These are phyloP conservation scores for Mergus octosetaceus DNA, from an alignment of 2,797 vertebrate genomes.

Conservation along the genomic window DNA sequence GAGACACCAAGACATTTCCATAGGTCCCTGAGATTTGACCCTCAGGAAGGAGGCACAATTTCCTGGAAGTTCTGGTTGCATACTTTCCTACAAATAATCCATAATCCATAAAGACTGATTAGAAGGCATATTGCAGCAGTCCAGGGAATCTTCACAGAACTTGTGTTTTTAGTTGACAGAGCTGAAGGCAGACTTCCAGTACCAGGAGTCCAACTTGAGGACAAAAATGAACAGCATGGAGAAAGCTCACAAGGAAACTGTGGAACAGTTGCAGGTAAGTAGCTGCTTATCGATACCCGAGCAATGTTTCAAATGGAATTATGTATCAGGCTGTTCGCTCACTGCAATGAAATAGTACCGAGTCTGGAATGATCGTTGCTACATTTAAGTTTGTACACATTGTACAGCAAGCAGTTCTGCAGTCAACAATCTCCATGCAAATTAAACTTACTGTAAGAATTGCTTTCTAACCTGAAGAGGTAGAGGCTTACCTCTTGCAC, in stretches of 20 bases:
- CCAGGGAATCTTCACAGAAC: neutral
- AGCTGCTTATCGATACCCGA: neutral
- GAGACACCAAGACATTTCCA: fast-evolving
- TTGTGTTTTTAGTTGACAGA: constrained; percentile 87
- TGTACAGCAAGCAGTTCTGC: neutral
- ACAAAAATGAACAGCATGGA: constrained; percentile 99
- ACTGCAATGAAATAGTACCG: neutral
- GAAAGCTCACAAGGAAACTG: constrained; percentile 95
- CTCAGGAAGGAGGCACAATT: neutral
- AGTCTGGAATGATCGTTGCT: neutral
- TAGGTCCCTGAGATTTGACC: neutral
- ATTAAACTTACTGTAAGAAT: neutral
- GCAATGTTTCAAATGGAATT: neutral
- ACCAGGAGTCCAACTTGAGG: constrained; percentile 97
- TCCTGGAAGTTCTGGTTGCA: neutral
- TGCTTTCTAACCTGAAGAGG: neutral
- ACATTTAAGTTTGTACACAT: fast-evolving
- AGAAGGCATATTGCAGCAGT: neutral
- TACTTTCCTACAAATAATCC: neutral
- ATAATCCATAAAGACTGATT: neutral
- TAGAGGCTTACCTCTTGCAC: neutral
- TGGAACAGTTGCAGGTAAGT: constrained; percentile 94
- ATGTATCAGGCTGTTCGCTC: neutral
- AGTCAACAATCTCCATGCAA: neutral
- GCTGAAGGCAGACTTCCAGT: constrained; percentile 98